Evolutionary conservation across 2,888 invertebrate genomes (phyloP).

Genomic region (Volucella inanis): DNA sequence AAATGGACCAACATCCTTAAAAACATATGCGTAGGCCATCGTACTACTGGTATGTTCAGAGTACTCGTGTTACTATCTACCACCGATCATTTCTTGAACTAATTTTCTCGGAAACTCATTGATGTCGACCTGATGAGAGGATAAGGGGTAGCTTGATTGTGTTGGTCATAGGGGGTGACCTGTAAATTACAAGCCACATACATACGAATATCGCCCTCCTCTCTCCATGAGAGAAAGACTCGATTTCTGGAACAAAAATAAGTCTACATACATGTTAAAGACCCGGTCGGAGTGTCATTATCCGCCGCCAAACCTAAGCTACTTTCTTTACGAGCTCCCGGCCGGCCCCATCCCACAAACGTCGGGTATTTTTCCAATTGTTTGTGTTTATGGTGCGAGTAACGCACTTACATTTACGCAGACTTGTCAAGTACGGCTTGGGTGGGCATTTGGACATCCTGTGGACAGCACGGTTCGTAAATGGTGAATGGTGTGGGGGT

Average conservation of each 20-base stretch:
- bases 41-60: neutral
- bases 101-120: slow-evolving; percentile 14
- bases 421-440: neutral
- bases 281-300: slow-evolving; percentile 21
- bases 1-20: slow-evolving; percentile 45
- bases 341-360: slow-evolving; percentile 11
- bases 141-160: neutral
- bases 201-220: neutral
- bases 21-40: slow-evolving; percentile 43
- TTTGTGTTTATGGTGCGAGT: slow-evolving; percentile 26
- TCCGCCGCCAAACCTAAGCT: slow-evolving; percentile 22
- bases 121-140: neutral
- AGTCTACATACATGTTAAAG: slow-evolving; percentile 37
- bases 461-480: neutral
- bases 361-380: slow-evolving; percentile 22
- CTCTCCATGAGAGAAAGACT: neutral
- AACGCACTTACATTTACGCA: slow-evolving; percentile 21
- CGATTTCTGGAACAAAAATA: slow-evolving; percentile 35
- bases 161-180: slow-evolving; percentile 1
- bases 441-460: slow-evolving; percentile 6
- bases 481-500: too few relatives aligned
- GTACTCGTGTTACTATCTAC: slow-evolving; percentile 6
- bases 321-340: slow-evolving; percentile 23
- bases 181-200: slow-evolving; percentile 37
- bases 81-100: slow-evolving; percentile 28